A percentile compares a stretch with the other conserved stretches of the same genome.
Evolutionary conservation across 2,888 invertebrate species (phyloP).

Genomic region (Andricus curvator): DNA sequence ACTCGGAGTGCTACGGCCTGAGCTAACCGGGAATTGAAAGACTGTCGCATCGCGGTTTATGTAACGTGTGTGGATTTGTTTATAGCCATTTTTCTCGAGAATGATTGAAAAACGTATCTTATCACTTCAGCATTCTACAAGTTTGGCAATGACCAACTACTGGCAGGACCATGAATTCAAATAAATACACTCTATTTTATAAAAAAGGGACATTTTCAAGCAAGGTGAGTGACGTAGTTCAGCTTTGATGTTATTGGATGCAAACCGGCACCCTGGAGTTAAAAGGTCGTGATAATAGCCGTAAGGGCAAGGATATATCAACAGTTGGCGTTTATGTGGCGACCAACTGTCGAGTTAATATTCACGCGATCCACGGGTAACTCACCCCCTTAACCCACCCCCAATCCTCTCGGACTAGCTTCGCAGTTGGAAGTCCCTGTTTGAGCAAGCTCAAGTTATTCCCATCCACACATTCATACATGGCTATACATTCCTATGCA

Average conservation of each 20-base stretch:
- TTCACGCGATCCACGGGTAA: constrained; percentile 65
- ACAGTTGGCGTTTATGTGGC: constrained; percentile 70
- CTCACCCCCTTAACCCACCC: constrained; percentile 44
- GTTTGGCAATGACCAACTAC: too few species aligned
- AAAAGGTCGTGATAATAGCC: not conserved
- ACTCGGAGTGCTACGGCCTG: too few species aligned
- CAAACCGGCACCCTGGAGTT: not conserved
- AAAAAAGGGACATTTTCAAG: too few species aligned
- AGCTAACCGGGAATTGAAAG: too few species aligned
- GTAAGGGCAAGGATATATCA: constrained; percentile 63
- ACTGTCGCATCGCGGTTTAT: too few species aligned
- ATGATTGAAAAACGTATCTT: too few species aligned
- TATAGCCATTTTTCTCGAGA: too few species aligned
- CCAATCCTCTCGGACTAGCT: constrained; percentile 25
- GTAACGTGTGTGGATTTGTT: too few species aligned
- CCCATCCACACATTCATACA: constrained; percentile 17
- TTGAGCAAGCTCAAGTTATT: constrained; percentile 37
- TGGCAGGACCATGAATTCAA: too few species aligned
- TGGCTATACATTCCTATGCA: not conserved
- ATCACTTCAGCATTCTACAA: too few species aligned
- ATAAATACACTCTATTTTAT: too few species aligned
- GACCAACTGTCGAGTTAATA: constrained; percentile 72
- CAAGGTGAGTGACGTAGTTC: too few species aligned
- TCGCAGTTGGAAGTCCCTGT: constrained; percentile 32
- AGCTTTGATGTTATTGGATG: not conserved